Evolutionary conservation across 53 echinoderm and acorn worm species (phyloP).

Genomic region (Crossaster papposus): DNA sequence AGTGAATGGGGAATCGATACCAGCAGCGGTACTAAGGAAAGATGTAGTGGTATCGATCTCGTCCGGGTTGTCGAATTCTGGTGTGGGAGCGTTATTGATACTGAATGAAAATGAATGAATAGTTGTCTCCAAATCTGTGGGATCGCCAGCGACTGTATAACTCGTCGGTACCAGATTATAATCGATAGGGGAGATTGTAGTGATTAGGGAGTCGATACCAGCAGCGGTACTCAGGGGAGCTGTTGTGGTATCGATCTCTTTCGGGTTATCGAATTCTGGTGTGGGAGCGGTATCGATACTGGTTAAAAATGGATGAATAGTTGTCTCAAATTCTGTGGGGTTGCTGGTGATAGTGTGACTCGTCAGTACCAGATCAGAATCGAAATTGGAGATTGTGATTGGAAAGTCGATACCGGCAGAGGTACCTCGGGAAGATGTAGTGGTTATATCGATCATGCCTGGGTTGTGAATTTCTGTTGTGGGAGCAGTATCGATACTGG

Average conservation of each 20-base stretch:
- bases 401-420: not conserved
- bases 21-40: not conserved
- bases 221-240: not conserved
- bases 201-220: not conserved
- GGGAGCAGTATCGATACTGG: too few species aligned
- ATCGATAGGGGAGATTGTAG: not conserved
- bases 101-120: too few species aligned
- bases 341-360: too few species aligned
- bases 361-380: not conserved
- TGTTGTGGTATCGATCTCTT: not conserved
- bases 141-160: too few species aligned
- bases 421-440: not conserved
- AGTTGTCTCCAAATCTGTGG: too few species aligned
- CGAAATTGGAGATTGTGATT: not conserved
- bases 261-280: not conserved
- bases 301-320: too few species aligned
- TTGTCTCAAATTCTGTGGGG: not conserved
- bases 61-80: not conserved
- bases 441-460: not conserved
- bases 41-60: not conserved
- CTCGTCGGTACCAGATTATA: not conserved
- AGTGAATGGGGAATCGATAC: not conserved
- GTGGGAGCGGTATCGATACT: too few species aligned
- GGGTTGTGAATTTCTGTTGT: too few species aligned
- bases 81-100: too few species aligned